Percentiles rank a stretch among this genome's conserved stretches.
These are phyloP conservation scores for Scolanthus callimorphus DNA, from an alignment of 92 coral and sea anemone species.

Conservation along the genomic window DNA sequence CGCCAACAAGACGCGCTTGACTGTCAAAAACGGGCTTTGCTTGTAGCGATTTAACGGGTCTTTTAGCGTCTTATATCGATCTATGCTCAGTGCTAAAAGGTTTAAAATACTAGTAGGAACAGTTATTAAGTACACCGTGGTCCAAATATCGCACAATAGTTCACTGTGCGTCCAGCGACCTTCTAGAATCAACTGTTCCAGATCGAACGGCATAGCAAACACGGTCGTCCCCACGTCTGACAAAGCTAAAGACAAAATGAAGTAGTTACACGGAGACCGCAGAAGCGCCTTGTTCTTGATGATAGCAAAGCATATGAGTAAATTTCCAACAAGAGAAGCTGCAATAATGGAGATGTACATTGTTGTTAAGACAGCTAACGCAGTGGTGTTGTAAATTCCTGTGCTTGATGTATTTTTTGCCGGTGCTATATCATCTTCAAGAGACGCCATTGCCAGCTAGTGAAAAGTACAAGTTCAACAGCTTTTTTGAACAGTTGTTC, in stretches of 20 bases:
- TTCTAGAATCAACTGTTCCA: conserved; percentile 39
- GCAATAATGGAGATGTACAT: conserved; percentile 23
- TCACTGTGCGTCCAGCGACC: conserved; percentile 42
- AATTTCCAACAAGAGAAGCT: conserved; percentile 58
- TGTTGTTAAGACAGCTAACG: neutral
- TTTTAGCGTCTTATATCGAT: conserved; percentile 51
- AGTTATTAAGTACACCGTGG: conserved; percentile 57
- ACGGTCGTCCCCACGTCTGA: conserved; percentile 70
- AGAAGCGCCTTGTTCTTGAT: conserved; percentile 42
- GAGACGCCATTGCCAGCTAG: too few relatives aligned
- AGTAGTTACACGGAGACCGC: conserved; percentile 50
- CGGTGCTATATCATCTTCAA: too few relatives aligned
- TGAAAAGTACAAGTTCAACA: too few relatives aligned
- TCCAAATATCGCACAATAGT: conserved; percentile 53
- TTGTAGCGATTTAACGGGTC: conserved; percentile 57
- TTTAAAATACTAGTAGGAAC: conserved; percentile 70
- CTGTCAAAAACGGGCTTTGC: conserved; percentile 54
- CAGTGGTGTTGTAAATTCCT: too few relatives aligned
- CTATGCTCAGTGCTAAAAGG: conserved; percentile 47
- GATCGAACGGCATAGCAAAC: conserved; percentile 63
- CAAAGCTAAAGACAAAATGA: conserved; percentile 67
- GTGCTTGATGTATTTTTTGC: too few relatives aligned
- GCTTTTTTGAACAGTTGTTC: too few relatives aligned
- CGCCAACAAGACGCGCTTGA: conserved; percentile 25
- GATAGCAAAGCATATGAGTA: conserved; percentile 51